Base-by-base conservation (phyloP, 2,797 vertebrate genomes). In the Chelidonichthys spinosus region DNA sequence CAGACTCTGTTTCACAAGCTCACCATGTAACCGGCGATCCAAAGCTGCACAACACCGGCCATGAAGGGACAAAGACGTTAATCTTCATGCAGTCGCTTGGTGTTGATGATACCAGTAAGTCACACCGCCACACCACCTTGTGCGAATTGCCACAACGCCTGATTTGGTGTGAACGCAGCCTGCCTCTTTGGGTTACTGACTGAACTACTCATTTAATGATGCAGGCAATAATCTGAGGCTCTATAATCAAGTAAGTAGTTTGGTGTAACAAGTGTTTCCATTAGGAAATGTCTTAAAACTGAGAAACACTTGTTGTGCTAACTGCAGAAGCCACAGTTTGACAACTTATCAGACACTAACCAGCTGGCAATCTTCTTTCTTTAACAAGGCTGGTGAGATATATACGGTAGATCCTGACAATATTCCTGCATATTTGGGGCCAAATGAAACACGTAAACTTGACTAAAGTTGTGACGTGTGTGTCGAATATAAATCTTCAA, bases 401-500 rank as follows among this genome's bases (percentile, higher is more conserved):
- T 13, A 35, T 35, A 65, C 44, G 35, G 33, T 33, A 49, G 11
- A 55, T 25, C 33, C 35, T 62, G 7, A 75, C 39, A 37, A 61
- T 14, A 65, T 46, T 44, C 47, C n/a, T 8, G 8, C 25, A 14
- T 54, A 18, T 49, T 59, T 62, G 25, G 25, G 25, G 17, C 50
- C 43, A 36, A 49, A 46, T 7, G 0, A 68, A 56, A 44, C 32
- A 32, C n/a, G 10, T 37, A 17, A 62, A 67, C 33, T 25, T 68
- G 65, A 32, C 61, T 63, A 25, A 25, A 25, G 25, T 25, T 25
- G 25, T 25, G 25, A 25, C 25, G 25, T 25, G 25, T 25, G 18
- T 49, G 55, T 61, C 40, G 42, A 67, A 59, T 64, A 54, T 50
- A 73, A 37, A 81, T 82, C 40, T 72, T 65, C 4, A 81, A 60